Percentiles rank a stretch among this genome's conserved stretches.
These are phyloP conservation scores for Polypedilum vanderplanki DNA, from an alignment of 1,140 invertebrate genomes.

Conservation along the genomic window DNA sequence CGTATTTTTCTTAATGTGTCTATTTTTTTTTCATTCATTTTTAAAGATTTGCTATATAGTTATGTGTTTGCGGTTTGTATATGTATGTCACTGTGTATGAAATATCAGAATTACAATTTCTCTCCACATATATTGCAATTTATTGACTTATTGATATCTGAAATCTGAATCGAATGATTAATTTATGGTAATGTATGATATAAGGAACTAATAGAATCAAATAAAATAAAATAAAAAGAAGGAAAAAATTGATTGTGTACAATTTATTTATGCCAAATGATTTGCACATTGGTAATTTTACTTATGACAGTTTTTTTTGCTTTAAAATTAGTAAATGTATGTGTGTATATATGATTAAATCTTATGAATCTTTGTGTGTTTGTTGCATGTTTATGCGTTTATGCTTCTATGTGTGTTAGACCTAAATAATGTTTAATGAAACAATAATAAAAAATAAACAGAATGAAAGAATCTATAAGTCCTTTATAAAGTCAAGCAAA, in stretches of 20 bases:
- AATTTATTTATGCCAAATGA: slow-evolving; percentile 25
- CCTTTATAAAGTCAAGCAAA: too few species aligned
- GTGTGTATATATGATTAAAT: slow-evolving; percentile 12
- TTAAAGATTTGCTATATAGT: not conserved
- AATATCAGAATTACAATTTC: not conserved
- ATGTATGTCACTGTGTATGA: not conserved
- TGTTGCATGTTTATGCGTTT: not conserved
- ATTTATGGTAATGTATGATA: not conserved
- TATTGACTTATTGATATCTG: not conserved
- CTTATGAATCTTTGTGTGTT: not conserved
- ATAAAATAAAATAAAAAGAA: slow-evolving; percentile 10
- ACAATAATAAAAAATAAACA: too few species aligned
- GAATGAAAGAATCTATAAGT: too few species aligned
- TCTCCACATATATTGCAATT: slow-evolving; percentile 18
- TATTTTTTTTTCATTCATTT: not conserved
- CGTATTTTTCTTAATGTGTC: not conserved
- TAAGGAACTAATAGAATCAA: not conserved
- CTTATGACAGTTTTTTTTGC: not conserved
- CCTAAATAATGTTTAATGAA: not conserved
- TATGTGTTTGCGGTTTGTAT: not conserved
- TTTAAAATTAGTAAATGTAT: slow-evolving; percentile 20
- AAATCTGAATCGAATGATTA: not conserved
- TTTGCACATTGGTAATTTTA: not conserved
- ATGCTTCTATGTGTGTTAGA: not conserved
- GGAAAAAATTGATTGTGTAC: slow-evolving; percentile 1